phyloP scores from a whole-genome alignment of 2,888 invertebrate species.

The Phragmatobia fuliginosa region DNA sequence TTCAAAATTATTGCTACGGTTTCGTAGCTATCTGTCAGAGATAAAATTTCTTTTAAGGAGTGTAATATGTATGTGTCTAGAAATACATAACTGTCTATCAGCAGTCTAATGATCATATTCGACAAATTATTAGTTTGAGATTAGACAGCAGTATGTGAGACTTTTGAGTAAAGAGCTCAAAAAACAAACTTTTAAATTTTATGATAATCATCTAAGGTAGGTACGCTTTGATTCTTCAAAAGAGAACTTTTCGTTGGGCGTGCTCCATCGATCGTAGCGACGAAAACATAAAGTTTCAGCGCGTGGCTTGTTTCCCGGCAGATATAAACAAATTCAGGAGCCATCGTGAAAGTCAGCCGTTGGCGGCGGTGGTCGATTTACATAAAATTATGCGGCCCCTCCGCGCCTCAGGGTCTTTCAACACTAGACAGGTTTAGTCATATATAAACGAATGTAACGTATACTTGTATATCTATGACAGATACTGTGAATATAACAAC shows the following conservation, averaged over 20 bases:
- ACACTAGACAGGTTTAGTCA: slow-evolving; percentile 8
- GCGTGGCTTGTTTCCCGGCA: slow-evolving; percentile 61
- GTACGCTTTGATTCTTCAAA: slow-evolving; percentile 26
- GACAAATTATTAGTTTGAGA: too few relatives aligned
- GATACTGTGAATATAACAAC: neutral
- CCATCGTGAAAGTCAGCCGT: slow-evolving; percentile 67
- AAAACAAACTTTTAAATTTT: slow-evolving; percentile 9
- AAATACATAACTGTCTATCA: too few relatives aligned
- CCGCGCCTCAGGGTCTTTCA: slow-evolving; percentile 9
- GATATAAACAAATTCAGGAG: slow-evolving; percentile 77
- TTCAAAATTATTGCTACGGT: too few relatives aligned
- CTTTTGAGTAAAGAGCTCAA: neutral
- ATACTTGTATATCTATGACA: neutral
- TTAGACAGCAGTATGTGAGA: too few relatives aligned
- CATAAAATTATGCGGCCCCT: slow-evolving; percentile 66
- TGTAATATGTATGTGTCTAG: too few relatives aligned
- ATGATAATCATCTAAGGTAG: slow-evolving; percentile 10
- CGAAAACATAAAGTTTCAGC: slow-evolving; percentile 45
- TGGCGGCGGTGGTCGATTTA: slow-evolving; percentile 68
- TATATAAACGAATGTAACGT: neutral
- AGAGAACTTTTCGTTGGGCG: slow-evolving; percentile 18
- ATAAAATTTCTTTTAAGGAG: too few relatives aligned
- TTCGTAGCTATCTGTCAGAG: too few relatives aligned
- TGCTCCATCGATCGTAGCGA: slow-evolving; percentile 51
- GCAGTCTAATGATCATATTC: too few relatives aligned